Conservation (phyloP, 1,140 invertebrate species). For the Micrasema longulum region DNA sequence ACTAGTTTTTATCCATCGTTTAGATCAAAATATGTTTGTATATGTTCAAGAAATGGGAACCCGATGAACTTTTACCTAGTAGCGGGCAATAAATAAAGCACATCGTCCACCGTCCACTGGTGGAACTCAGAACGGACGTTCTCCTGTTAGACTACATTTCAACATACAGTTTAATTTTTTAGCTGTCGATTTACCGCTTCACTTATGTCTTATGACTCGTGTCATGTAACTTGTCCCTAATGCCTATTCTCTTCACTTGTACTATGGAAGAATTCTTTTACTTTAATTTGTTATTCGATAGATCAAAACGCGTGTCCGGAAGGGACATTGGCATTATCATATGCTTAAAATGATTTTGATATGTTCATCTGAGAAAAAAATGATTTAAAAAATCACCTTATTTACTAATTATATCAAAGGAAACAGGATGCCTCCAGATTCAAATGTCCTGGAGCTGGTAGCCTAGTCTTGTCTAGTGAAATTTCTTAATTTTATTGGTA, state of each 20-base stretch:
- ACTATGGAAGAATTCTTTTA: no score
- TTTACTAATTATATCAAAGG: neutral
- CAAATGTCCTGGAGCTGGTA: no score
- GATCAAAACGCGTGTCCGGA: no score
- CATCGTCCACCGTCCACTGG: neutral
- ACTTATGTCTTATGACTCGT: neutral
- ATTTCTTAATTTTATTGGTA: no score
- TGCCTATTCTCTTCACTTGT: neutral
- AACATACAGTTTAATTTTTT: constrained; percentile 53
- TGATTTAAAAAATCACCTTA: neutral
- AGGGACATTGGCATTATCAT: no score
- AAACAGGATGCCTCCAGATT: neutral
- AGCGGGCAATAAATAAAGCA: constrained; percentile 5
- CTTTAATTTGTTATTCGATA: no score
- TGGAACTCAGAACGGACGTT: constrained; percentile 43
- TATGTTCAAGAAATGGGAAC: neutral
- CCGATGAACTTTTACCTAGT: constrained; percentile 8
- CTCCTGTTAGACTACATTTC: constrained; percentile 51
- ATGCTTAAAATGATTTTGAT: no score
- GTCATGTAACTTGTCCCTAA: constrained; percentile 9
- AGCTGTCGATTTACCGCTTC: constrained; percentile 31
- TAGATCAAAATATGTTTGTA: no score
- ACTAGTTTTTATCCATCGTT: no score
- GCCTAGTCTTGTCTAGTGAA: no score
- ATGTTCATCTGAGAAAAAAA: neutral